Percentiles rank a stretch among this genome's conserved stretches.
These are phyloP conservation scores for Matsumyia berberina DNA, from an alignment of 2,888 invertebrate genomes.

Conservation along the genomic window DNA sequence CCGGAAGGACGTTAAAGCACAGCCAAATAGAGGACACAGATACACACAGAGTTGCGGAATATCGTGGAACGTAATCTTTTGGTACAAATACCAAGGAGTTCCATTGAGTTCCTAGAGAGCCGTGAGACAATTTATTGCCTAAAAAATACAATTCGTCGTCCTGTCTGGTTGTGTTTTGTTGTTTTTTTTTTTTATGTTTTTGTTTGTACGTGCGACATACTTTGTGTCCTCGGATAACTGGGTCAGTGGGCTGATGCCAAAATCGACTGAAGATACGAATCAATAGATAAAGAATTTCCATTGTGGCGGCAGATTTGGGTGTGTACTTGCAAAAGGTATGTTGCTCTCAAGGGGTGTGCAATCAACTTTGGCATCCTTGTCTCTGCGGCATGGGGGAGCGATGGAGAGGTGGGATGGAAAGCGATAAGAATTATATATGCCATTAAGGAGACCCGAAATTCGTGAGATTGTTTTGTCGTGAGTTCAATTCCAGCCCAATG, in stretches of 20 bases:
- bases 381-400: not conserved
- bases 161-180: slow-evolving; percentile 20
- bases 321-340: not conserved
- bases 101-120: slow-evolving; percentile 4
- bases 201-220: slow-evolving; percentile 13
- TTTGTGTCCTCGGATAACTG: slow-evolving; percentile 10
- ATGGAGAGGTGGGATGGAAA: not conserved
- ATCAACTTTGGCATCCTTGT: not conserved
- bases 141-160: slow-evolving; percentile 10
- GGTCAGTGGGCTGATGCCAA: slow-evolving; percentile 35
- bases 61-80: not conserved
- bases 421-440: not conserved
- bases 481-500: not conserved
- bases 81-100: not conserved
- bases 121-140: slow-evolving; percentile 25
- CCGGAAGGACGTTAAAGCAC: not conserved
- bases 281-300: slow-evolving; percentile 17
- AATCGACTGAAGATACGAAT: slow-evolving; percentile 28
- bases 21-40: not conserved
- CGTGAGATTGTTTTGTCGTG: not conserved
- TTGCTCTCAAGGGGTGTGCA: not conserved
- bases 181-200: not conserved
- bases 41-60: not conserved
- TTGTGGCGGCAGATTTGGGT: not conserved
- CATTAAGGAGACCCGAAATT: slow-evolving; percentile 5